These are phyloP conservation scores for Smutsia temminckii DNA, from an alignment of 2,797 vertebrate species.

Conservation along the genomic window DNA sequence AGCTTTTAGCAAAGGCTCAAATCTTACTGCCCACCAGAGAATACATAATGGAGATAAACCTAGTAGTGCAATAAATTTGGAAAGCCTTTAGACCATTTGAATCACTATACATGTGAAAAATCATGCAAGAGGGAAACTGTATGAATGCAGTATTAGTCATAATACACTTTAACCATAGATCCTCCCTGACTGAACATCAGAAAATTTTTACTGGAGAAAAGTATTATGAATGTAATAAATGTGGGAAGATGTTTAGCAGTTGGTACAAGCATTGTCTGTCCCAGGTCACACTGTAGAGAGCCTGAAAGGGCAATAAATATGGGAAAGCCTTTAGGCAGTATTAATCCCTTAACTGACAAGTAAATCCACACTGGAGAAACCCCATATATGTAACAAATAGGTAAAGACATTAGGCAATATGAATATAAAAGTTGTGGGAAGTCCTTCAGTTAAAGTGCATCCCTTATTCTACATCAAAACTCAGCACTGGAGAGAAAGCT, in stretches of 20 bases:
- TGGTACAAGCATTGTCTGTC: not conserved
- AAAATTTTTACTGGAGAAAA: conserved; percentile 24
- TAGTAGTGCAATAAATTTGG: conserved; percentile 10
- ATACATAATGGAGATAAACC: conserved; percentile 61
- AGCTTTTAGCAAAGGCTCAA: conserved; percentile 71
- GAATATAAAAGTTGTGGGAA: conserved; percentile 17
- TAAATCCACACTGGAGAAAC: not conserved
- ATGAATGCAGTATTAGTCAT: conserved; percentile 1
- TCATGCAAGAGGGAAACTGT: conserved; percentile 18
- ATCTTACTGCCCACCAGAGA: conserved; percentile 73
- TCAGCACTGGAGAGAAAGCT: conserved; percentile 11
- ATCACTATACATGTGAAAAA: conserved; percentile 41
- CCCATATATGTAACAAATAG: not conserved
- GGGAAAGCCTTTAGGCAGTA: conserved; percentile 9
- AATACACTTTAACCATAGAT: not conserved
- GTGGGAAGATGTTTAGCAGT: conserved; percentile 19
- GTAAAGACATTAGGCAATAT: not conserved
- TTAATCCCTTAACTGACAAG: conserved; percentile 16
- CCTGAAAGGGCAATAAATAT: not conserved
- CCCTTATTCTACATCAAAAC: not conserved
- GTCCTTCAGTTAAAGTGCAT: not conserved
- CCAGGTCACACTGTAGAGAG: not conserved
- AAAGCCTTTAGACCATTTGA: conserved; percentile 4
- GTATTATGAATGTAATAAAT: not conserved
- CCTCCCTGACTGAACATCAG: conserved; percentile 8